phyloP scores from a whole-genome alignment of 2,888 invertebrate genomes.

The Rhamnusium bicolor region DNA sequence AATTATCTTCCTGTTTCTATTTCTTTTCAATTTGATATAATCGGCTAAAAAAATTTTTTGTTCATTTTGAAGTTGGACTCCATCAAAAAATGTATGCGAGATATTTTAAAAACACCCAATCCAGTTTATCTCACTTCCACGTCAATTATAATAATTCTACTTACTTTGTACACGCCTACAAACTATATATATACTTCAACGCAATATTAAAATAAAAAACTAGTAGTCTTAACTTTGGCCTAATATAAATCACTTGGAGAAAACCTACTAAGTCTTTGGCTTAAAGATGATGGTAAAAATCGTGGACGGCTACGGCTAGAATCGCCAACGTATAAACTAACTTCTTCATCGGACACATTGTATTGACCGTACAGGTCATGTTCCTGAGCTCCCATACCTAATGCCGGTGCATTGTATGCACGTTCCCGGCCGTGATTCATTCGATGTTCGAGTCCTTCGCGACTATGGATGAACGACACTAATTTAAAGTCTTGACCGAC shows the following conservation, averaged over 20 bases:
- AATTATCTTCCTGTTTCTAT: too few species aligned
- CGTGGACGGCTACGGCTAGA: conserved; percentile 57
- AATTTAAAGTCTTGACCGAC: conserved; percentile 75
- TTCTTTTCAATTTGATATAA: too few species aligned
- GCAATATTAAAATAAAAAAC: not conserved
- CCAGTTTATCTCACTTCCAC: not conserved
- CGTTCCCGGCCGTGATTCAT: conserved; percentile 58
- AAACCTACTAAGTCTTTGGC: conserved; percentile 51
- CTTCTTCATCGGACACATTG: conserved; percentile 59
- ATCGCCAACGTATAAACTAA: conserved; percentile 58
- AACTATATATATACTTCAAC: conserved; percentile 20
- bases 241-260: conserved; percentile 30
- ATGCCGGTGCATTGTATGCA: conserved; percentile 62
- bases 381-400: conserved; percentile 44
- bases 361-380: conserved; percentile 54
- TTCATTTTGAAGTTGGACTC: not conserved
- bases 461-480: conserved; percentile 78
- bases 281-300: conserved; percentile 53
- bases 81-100: not conserved
- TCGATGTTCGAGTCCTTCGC: conserved; percentile 74
- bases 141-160: not conserved
- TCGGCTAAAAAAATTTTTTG: too few species aligned
- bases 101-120: not conserved
- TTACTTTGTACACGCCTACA: conserved; percentile 4
- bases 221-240: conserved; percentile 16